phyloP scores from a whole-genome alignment of 2,797 vertebrate species.

The Sternotherus odoratus region DNA sequence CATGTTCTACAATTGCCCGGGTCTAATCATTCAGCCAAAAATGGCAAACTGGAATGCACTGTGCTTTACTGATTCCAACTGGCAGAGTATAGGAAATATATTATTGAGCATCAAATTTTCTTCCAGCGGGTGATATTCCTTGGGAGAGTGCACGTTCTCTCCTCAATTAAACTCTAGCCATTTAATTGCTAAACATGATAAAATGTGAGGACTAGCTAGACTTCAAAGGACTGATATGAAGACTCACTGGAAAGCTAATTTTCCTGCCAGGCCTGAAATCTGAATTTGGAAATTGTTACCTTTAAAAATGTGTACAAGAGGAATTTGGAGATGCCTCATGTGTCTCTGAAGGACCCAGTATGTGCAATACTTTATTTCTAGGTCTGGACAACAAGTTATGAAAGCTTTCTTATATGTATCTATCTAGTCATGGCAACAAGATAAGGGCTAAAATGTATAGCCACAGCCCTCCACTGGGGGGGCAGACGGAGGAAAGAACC shows the following conservation, averaged over 20 bases:
- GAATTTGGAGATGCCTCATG: neutral
- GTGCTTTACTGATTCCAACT: neutral
- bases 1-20: neutral
- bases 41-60: neutral
- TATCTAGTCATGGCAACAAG: neutral
- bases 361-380: fast-evolving
- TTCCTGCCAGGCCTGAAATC: neutral
- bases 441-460: neutral
- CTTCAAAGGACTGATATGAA: neutral
- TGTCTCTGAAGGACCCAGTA: fast-evolving
- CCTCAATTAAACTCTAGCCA: slow-evolving; percentile 46
- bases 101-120: neutral
- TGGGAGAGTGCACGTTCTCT: neutral
- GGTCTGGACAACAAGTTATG: neutral
- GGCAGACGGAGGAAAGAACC: neutral
- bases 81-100: neutral
- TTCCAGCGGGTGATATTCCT: neutral
- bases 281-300: neutral
- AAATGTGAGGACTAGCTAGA: neutral
- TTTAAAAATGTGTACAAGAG: neutral
- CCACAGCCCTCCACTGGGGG: too few relatives aligned
- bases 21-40: neutral
- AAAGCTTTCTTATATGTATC: neutral
- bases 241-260: neutral
- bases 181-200: neutral